Evolutionary conservation across 2,888 invertebrate species (phyloP), one percentile per base, ranked within the genome.

Genomic region (Hartigia nigra): DNA sequence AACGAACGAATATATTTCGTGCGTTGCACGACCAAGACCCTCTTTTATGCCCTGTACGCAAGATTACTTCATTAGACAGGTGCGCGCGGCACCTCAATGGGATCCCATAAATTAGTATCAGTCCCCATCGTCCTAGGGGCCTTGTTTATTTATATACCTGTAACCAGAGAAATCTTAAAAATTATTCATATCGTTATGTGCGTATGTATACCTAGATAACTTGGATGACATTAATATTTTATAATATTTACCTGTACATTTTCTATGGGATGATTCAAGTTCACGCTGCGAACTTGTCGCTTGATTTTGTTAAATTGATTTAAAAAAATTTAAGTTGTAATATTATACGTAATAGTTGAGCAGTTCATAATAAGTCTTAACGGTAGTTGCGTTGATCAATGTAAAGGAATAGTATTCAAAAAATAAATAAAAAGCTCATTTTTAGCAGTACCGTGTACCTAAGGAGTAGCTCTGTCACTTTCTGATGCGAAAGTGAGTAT

Each of bases 1-100:
- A 55, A 55, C 55, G 55, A 55, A 55, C 23, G 55, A 55, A 55
- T 55, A 55, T 55, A 55, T 55, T 55, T 55, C 55, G 55, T 55
- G 55, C 55, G 23, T 55, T 55, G 23, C 55, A 55, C 55, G 9
- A 9, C 23, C 55, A 9, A 9, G 55, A 55, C 31, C 72, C 72
- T 31, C 72, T 72, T 9, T 34, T 72, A 12, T 14, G 72, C 31
- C 72, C 23, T 9, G 31, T 23, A 34, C 72, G 31, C 12, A 77
- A 79, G 84, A 86, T 86, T 82, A 84, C 85, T 86, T 85, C 86
- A 86, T 86, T 85, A 85, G 84, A 86, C 84, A 77, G 82, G 70
- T 81, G 83, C 82, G 84, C 55, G 55, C 72, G 72, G 72, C 72
- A 72, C 31, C 72, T 72, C 72, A 31, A 34, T 32, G 72, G 32